Evolutionary conservation across 2,888 invertebrate genomes (phyloP), one percentile per base, ranked within the genome.

Genomic region (Eretmocerus hayati): DNA sequence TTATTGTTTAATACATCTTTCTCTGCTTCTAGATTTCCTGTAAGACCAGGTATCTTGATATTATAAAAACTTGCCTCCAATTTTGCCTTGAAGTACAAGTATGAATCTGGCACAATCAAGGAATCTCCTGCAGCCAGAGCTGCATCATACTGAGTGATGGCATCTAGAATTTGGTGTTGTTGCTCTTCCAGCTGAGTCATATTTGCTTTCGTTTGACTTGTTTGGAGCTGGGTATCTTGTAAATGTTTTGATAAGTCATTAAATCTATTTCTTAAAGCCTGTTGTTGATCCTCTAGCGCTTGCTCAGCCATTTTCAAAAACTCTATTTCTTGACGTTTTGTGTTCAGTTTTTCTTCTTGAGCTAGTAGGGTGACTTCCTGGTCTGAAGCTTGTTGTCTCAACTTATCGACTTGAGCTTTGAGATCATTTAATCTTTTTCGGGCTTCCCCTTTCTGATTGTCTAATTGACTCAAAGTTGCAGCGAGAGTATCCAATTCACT

Each of bases 371-470:
- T 83, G 50, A 81, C 81, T 63, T 92, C 90, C 67, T 94, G 93
- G 58, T 90, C 90, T 46, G 85, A 80, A 52, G 90, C 89, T 73
- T 93, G 92, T 52, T 81, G 80, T 54, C 89, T 82, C 53, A 94
- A 77, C 74, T 89, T 90, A 56, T 87, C 88, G 55, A 94, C 91
- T 92, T 95, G 95, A 60, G 85, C 76, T 73, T 90, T 92, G 52
- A 96, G 79, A 74, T 96, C 95, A 67, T 92, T 92, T 62, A 96
- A 79, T 66, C 94, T 82, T 74, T 93, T 94, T 73, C 91, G 91
- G 46, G 97, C 97, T 75, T 95, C 95, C 40, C 90, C 91, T 73
- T 92, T 91, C 76, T 95, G 95, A 73, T 89, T 89, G 74, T 94
- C 93, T 65, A 99, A 77, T 74, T 99, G 97, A 72, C 93, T 93